Conservation (phyloP, 2,113 vertebrate genomes). For the Muntiacus muntjak region DNA sequence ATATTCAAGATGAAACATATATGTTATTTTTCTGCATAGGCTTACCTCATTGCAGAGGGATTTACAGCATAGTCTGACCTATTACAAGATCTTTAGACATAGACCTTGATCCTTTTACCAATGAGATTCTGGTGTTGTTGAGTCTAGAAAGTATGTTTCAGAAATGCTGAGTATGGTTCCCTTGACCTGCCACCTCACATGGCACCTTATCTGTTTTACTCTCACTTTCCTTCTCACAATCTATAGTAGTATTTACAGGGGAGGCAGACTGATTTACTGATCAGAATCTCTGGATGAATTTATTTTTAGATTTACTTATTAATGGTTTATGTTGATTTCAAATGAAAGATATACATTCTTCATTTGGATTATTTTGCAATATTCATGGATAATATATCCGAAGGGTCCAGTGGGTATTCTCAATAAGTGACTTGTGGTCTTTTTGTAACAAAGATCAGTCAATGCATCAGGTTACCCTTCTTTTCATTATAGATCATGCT, state of each 20-base stretch:
- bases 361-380: background rate
- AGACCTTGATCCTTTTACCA: background rate
- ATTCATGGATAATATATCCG: background rate
- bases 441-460: background rate
- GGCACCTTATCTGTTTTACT: background rate
- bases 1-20: background rate
- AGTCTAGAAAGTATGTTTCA: background rate
- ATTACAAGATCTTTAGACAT: background rate
- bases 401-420: background rate
- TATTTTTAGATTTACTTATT: background rate
- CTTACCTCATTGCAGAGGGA: background rate
- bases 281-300: background rate
- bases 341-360: background rate
- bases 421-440: background rate
- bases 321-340: background rate
- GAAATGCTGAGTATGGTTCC: background rate
- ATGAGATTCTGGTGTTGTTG: background rate
- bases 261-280: background rate
- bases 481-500: background rate
- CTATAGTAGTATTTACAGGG: background rate
- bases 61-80: background rate
- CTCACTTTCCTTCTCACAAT: background rate
- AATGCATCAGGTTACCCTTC: background rate
- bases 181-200: background rate
- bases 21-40: background rate